These are phyloP conservation scores for Scotopteryx bipunctaria DNA, from an alignment of 2,888 invertebrate genomes.

Conservation along the genomic window DNA sequence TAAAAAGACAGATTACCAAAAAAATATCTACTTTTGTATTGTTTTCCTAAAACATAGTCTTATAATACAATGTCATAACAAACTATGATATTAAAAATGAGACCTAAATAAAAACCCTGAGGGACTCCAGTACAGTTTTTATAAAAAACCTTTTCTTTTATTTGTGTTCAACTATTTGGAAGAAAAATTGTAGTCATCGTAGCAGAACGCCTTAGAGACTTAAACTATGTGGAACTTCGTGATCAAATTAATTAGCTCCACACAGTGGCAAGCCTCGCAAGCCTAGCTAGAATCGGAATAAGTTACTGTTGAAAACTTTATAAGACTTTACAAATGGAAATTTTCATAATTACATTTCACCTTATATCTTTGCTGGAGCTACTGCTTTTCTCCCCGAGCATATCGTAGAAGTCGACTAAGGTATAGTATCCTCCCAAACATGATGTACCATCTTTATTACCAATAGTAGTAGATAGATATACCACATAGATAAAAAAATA, in stretches of 20 bases:
- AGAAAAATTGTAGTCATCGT: conserved; percentile 16
- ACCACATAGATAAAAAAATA: no score
- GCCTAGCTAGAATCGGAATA: conserved; percentile 18
- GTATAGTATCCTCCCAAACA: no score
- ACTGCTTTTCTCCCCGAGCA: no score
- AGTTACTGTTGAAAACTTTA: conserved; percentile 10
- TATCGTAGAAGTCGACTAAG: no score
- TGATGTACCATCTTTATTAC: no score
- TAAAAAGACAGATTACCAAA: no score
- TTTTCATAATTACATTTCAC: no score
- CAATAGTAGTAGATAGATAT: no score
- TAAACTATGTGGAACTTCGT: conserved; percentile 23
- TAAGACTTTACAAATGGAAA: conserved; percentile 4
- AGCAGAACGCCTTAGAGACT: conserved; percentile 27
- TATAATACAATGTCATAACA: not conserved
- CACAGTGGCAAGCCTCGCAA: conserved; percentile 26
- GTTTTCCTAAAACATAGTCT: no score
- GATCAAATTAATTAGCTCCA: conserved; percentile 29
- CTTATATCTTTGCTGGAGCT: no score
- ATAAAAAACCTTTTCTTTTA: conserved; percentile 15
- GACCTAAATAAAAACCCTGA: conserved; percentile 10
- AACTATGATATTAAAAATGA: not conserved
- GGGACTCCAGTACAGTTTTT: conserved; percentile 11
- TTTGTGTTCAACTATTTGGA: conserved; percentile 18
- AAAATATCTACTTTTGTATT: no score